phyloP scores from a whole-genome alignment of 2,888 invertebrate species.

The Temnothorax unifasciatus region DNA sequence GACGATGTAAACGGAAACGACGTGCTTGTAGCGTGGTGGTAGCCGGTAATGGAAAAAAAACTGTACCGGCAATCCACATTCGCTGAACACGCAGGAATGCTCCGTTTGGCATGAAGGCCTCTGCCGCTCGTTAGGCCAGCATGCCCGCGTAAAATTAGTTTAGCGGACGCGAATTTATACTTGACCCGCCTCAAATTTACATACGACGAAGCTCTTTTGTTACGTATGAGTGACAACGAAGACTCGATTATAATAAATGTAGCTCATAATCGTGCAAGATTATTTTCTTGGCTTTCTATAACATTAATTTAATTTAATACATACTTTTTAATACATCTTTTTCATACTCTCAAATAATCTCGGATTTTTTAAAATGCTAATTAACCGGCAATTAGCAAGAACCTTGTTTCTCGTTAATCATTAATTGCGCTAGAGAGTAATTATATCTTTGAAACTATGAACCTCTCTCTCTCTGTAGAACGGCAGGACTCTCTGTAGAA shows the following conservation, averaged over 20 bases:
- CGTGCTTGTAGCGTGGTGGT: slow-evolving; percentile 5
- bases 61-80: slow-evolving; percentile 48
- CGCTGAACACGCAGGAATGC: slow-evolving; percentile 70
- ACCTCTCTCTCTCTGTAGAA: background rate
- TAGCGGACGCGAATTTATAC: slow-evolving; percentile 45
- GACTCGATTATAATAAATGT: background rate
- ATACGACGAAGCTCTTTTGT: background rate
- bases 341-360: background rate
- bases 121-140: slow-evolving; percentile 74
- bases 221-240: background rate
- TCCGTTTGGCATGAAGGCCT: slow-evolving; percentile 81
- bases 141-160: slow-evolving; percentile 69
- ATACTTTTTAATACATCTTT: background rate
- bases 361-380: background rate
- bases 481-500: background rate
- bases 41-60: slow-evolving; percentile 62
- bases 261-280: background rate
- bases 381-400: background rate
- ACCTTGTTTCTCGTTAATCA: background rate
- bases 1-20: slow-evolving; percentile 26
- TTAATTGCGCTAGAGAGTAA: background rate
- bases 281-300: slow-evolving; percentile 8
- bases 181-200: slow-evolving; percentile 29
- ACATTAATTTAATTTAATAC: background rate
- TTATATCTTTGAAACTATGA: background rate